A percentile compares a stretch with the other conserved stretches of the same genome.
These are phyloP conservation scores for Aspidapion aeneum DNA, from an alignment of 2,888 invertebrate genomes.

Conservation along the genomic window DNA sequence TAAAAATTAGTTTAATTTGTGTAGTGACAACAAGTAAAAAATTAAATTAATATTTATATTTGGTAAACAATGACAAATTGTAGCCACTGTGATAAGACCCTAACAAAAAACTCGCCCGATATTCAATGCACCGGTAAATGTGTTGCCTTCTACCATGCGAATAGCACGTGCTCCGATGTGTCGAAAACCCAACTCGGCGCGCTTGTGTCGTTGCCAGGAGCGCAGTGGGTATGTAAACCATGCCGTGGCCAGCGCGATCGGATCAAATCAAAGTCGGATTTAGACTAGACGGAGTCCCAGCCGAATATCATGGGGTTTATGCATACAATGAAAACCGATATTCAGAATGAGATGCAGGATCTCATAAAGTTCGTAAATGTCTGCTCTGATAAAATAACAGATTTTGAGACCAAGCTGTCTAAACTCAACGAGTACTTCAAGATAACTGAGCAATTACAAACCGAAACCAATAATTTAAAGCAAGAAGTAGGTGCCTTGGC, in stretches of 20 bases:
- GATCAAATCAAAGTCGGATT: not conserved
- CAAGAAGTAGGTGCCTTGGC: not conserved
- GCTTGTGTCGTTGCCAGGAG: not conserved
- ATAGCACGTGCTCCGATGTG: constrained; percentile 4
- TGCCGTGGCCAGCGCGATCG: not conserved
- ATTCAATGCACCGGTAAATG: constrained; percentile 6
- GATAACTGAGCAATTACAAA: not conserved
- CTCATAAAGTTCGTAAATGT: not conserved
- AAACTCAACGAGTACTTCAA: constrained; percentile 1
- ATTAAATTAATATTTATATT: not conserved
- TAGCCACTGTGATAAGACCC: not conserved
- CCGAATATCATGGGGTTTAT: not conserved
- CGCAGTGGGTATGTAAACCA: not conserved
- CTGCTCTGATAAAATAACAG: constrained; percentile 7
- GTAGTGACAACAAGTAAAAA: not conserved
- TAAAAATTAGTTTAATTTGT: not conserved
- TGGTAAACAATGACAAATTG: constrained; percentile 7
- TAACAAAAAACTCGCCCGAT: constrained; percentile 4
- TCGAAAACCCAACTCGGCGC: not conserved
- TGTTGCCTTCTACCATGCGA: not conserved
- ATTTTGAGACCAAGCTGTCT: constrained; percentile 5
- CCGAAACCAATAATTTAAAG: not conserved
- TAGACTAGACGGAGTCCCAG: not conserved
- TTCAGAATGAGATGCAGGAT: constrained; percentile 1
- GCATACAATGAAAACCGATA: not conserved